Conservation (phyloP, 1,140 invertebrate species). For the Calliopsis andreniformis region DNA sequence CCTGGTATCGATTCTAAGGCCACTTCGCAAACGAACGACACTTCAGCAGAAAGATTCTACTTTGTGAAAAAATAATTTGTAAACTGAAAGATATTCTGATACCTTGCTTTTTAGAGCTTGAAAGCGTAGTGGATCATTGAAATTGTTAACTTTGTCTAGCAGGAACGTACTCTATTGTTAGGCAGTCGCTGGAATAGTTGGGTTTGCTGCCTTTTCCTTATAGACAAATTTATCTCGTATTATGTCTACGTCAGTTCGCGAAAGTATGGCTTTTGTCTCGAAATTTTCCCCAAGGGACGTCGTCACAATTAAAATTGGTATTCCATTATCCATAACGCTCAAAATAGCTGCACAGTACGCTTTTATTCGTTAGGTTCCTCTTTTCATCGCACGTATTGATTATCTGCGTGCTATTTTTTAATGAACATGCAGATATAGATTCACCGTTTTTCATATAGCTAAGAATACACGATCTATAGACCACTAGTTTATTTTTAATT, state of each 20-base stretch:
- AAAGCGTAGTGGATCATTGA: background rate
- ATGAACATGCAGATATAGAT: background rate
- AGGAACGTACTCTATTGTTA: conserved; percentile 1
- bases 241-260: background rate
- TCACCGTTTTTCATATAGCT: background rate
- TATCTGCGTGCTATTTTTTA: background rate
- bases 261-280: background rate
- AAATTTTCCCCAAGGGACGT: background rate
- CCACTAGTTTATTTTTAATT: conserved; percentile 3
- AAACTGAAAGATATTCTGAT: background rate
- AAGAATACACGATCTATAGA: background rate
- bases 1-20: conserved; percentile 79
- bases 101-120: background rate
- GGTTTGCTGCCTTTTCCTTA: background rate
- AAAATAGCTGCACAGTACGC: background rate
- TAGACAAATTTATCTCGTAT: background rate
- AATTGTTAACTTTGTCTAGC: background rate
- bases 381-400: background rate
- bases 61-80: background rate
- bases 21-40: background rate
- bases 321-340: background rate
- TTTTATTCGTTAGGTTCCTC: background rate
- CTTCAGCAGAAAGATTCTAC: too few relatives aligned
- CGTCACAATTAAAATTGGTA: background rate
- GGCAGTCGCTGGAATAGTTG: background rate